These are phyloP conservation scores for Pediacus dermestoides DNA, from an alignment of 2,888 invertebrate species.

Conservation along the genomic window DNA sequence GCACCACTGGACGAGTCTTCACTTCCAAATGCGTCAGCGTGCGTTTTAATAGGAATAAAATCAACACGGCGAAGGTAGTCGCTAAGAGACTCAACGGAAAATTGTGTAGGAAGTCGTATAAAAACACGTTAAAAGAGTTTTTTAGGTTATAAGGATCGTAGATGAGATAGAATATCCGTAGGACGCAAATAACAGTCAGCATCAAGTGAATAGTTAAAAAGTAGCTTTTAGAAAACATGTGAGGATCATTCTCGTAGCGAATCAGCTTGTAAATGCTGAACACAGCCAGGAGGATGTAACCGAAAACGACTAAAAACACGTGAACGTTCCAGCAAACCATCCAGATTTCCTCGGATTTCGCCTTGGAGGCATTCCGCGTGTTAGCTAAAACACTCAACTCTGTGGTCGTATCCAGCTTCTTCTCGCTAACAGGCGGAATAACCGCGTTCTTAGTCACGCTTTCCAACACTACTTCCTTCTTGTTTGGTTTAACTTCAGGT, in stretches of 20 bases:
- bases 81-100: slow-evolving; percentile 83
- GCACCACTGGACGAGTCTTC: slow-evolving; percentile 65
- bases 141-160: slow-evolving; percentile 91
- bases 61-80: slow-evolving; percentile 84
- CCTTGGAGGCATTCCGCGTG: slow-evolving; percentile 52
- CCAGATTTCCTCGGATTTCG: slow-evolving; percentile 59
- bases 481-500: slow-evolving; percentile 44
- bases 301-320: slow-evolving; percentile 79
- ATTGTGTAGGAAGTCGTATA: slow-evolving; percentile 79
- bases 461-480: slow-evolving; percentile 36
- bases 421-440: slow-evolving; percentile 23
- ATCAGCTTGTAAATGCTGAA: slow-evolving; percentile 84
- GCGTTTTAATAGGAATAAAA: slow-evolving; percentile 78
- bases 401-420: slow-evolving; percentile 46
- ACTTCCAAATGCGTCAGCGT: slow-evolving; percentile 70
- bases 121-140: slow-evolving; percentile 69
- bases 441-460: slow-evolving; percentile 31
- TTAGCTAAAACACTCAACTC: slow-evolving; percentile 53
- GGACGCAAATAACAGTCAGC: slow-evolving; percentile 74
- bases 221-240: slow-evolving; percentile 82
- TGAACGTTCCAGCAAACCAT: slow-evolving; percentile 89
- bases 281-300: slow-evolving; percentile 79
- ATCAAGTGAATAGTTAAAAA: slow-evolving; percentile 82
- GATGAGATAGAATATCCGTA: slow-evolving; percentile 82
- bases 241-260: slow-evolving; percentile 80